phyloP scores from a whole-genome alignment of 2,113 vertebrate species.

The Procapra przewalskii region DNA sequence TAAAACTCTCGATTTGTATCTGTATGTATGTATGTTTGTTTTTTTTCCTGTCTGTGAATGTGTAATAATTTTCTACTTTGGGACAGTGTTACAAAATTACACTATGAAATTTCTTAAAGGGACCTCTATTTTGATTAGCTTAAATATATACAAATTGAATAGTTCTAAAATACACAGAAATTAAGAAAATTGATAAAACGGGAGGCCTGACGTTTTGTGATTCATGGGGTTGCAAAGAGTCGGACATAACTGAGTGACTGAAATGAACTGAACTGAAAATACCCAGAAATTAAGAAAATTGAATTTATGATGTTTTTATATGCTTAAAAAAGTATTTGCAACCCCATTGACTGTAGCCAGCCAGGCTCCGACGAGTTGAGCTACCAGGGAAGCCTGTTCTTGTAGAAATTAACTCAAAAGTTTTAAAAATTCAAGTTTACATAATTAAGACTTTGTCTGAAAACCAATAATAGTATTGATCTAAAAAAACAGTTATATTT shows the following conservation, averaged over 20 bases:
- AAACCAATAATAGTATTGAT: neutral
- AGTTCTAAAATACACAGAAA: neutral
- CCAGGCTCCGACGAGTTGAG: neutral
- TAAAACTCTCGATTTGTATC: neutral
- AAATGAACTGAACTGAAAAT: neutral
- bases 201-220: accelerated
- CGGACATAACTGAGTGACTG: too few species aligned
- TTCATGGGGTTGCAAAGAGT: too few species aligned
- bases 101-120: neutral
- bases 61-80: neutral
- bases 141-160: neutral
- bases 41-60: neutral
- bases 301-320: neutral
- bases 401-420: neutral
- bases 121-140: neutral
- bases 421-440: neutral
- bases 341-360: neutral
- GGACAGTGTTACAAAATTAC: neutral
- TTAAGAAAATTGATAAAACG: neutral
- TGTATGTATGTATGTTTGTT: neutral
- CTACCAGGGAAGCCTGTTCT: neutral
- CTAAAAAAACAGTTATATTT: neutral
- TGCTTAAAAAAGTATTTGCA: neutral
- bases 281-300: neutral
- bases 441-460: neutral